A percentile compares a stretch with the other conserved stretches of the same genome.
phyloP scores from a whole-genome alignment of 1,140 invertebrate genomes.

The Chlorops oryzae region DNA sequence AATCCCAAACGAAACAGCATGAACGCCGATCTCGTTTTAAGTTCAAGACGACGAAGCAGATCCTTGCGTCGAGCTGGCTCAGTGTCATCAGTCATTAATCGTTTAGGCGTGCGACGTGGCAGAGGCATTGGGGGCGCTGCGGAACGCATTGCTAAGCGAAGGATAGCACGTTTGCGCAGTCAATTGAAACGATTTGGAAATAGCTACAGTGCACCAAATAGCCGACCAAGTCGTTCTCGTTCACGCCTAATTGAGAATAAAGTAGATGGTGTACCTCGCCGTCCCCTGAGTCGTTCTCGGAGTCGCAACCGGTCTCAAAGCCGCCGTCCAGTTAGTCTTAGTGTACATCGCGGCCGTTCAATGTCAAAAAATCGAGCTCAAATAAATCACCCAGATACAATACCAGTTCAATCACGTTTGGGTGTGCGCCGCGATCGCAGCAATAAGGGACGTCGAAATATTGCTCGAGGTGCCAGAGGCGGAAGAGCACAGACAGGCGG shows the following conservation, averaged over 20 bases:
- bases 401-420: slow-evolving; percentile 38
- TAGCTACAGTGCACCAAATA: not conserved
- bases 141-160: slow-evolving; percentile 34
- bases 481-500: slow-evolving; percentile 25
- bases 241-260: not conserved
- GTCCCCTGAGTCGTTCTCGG: slow-evolving; percentile 11
- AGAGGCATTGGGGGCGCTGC: slow-evolving; percentile 34
- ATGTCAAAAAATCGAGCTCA: slow-evolving; percentile 15
- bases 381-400: not conserved
- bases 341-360: slow-evolving; percentile 5
- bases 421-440: slow-evolving; percentile 23
- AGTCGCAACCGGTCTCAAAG: slow-evolving; percentile 31
- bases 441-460: slow-evolving; percentile 4
- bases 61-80: slow-evolving; percentile 21
- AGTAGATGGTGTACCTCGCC: slow-evolving; percentile 9
- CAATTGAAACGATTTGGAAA: too few species aligned
- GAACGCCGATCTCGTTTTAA: slow-evolving; percentile 37
- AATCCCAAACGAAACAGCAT: slow-evolving; percentile 24
- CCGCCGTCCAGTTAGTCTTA: slow-evolving; percentile 22
- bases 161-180: slow-evolving; percentile 9
- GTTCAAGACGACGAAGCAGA: slow-evolving; percentile 15
- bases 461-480: slow-evolving; percentile 17
- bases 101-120: slow-evolving; percentile 31
- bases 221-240: slow-evolving; percentile 6
- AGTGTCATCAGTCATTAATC: slow-evolving; percentile 21